Evolutionary conservation across 1,140 invertebrate species (phyloP), one percentile per base, ranked within the genome.

Genomic region (Polypedilum pembai): DNA sequence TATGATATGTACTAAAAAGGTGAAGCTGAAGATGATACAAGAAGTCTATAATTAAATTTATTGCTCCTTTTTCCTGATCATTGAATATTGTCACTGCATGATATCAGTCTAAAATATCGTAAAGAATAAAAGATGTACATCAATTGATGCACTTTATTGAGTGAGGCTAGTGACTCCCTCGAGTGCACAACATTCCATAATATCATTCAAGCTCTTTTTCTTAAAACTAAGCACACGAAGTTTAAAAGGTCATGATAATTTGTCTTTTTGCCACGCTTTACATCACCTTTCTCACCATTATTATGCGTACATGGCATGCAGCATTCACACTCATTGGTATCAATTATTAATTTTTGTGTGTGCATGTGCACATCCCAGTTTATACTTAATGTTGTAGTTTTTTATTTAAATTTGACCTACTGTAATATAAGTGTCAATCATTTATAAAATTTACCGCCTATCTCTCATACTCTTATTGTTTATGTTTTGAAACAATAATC

Each of bases 221-320:
- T 33, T 33, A 33, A 33, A 3, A 33, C 24, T 33, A 33, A 33
- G 5, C 24, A 33, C 5, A 33, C 5, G 24, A 5, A 33, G 24
- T 33, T 33, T 1, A 33, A 56, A 56, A 56, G 45, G 45, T 56
- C 45, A 56, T 15, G 12, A 56, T 15, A 56, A 56, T 56, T 56
- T 56, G 45, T 56, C 45, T 56, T 56, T 56, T 15, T 56, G 45
- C 12, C 45, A n/a, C 12, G 10, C n/a, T 56, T 56, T 56, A 56
- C 45, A 56, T 56, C 45, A 56, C 45, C 45, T 56, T 56, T 56
- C n/a, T n/a, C 45, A 56, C n/a, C 12, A n/a, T 12, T 56, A 12
- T 56, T 56, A 56, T 56, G 45, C 45, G 45, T 56, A n/a, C n/a
- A n/a, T 56, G 24, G 24, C n/a, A 56, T 56, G 45, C 24, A 56